Conservation (phyloP, 2,113 vertebrate genomes). For the Pyrgilauda ruficollis region DNA sequence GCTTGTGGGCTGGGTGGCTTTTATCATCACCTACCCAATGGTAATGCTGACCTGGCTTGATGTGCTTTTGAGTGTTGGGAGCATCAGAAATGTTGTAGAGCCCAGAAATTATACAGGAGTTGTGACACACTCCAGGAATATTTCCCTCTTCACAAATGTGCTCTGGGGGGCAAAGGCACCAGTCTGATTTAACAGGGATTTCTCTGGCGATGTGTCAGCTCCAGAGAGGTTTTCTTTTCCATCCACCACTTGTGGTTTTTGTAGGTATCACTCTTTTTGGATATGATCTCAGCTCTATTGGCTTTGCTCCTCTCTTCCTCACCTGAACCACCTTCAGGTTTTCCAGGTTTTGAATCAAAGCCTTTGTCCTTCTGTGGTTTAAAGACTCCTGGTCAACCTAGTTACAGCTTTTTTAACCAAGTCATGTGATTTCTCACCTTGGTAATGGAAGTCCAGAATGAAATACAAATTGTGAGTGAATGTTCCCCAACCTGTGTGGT, state of each 20-base stretch:
- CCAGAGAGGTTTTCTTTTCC: neutral
- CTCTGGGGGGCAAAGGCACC: neutral
- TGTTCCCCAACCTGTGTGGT: neutral
- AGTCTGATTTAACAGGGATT: neutral
- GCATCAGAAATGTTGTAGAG: neutral
- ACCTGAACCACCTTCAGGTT: neutral
- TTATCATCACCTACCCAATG: constrained; percentile 96
- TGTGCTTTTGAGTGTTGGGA: neutral
- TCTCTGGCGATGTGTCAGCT: neutral
- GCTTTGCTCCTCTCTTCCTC: neutral
- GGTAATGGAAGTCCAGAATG: neutral
- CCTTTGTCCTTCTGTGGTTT: neutral
- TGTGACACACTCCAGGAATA: neutral
- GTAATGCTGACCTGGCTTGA: constrained; percentile 61
- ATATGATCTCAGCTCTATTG: neutral
- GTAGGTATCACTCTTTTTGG: neutral
- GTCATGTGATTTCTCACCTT: neutral
- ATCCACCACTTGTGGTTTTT: neutral
- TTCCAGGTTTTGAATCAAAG: neutral
- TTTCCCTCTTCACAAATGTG: neutral
- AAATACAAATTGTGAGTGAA: neutral
- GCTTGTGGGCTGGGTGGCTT: constrained; percentile 93
- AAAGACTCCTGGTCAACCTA: neutral
- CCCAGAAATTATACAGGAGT: neutral
- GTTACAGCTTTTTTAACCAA: neutral